Base-by-base conservation (phyloP, 2,888 invertebrate genomes). In the Stenodera caucasica region DNA sequence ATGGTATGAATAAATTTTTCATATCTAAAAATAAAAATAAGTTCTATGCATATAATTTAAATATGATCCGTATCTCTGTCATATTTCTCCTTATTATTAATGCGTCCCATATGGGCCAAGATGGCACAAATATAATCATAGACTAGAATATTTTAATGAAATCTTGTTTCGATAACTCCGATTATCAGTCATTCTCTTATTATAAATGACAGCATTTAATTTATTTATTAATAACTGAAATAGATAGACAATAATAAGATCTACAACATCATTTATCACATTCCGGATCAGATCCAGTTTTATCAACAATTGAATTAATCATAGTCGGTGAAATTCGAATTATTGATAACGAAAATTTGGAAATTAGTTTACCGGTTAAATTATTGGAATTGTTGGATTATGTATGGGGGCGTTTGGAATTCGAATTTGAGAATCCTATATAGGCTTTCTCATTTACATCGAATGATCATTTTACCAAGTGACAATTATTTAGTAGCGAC, bases 401-500 rank as follows among this genome's bases (percentile, higher is more conserved):
- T n/a, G 5, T 23, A 7, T 21, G 45, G 21, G 12, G 45, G 45
- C 21, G 45, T 45, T 21, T 23, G 11, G 11, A 40, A 40, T 26
- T 26, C 26, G 7, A 8, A 45, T 15, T 45, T 45, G 9, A 45
- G 49, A 1, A n/a, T 9, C n/a, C n/a, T 8, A 29, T 18, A 21
- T 18, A 40, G 37, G 29, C 32, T 29, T 51, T 32, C 33, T 23
- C 53, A 35, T 33, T 33, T 53, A 53, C 32, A 53, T 33, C 53
- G 18, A 26, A 53, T 53, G 33, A 53, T 35, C 33, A 35, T 33
- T 53, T 35, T 35, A 53, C 21, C 32, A 33, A 35, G 53, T 53
- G 53, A 53, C 53, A 53, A 53, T 53, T 53, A 53, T 53, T 52
- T 52, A 52, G 52, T 53, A 53, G 53, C 33, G 21, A 53, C 53